Percentiles rank a stretch among this genome's conserved stretches.
These are phyloP conservation scores for Diadophis punctatus DNA, from an alignment of 2,113 vertebrate species.

Conservation along the genomic window DNA sequence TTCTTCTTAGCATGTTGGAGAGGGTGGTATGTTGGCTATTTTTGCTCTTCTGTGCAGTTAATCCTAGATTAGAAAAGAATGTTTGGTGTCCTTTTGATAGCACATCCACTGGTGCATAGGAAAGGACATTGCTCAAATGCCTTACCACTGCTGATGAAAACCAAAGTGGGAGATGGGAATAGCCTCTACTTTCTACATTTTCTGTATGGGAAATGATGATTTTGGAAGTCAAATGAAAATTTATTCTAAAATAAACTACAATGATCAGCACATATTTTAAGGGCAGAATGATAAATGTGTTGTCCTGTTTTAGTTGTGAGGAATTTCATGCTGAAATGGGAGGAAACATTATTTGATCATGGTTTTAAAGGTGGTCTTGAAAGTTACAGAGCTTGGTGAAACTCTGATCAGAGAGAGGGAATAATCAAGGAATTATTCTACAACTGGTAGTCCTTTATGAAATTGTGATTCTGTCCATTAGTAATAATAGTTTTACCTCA, in stretches of 20 bases:
- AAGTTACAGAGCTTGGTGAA: constrained; percentile 45
- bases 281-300: constrained; percentile 64
- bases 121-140: background rate
- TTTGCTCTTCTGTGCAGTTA: background rate
- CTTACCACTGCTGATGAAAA: background rate
- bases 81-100: background rate
- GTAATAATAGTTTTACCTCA: background rate
- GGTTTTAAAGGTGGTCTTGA: constrained; percentile 64
- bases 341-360: constrained; percentile 57
- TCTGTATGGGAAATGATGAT: constrained; percentile 41
- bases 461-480: constrained; percentile 37
- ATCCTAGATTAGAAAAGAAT: background rate
- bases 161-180: constrained; percentile 19
- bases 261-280: constrained; percentile 52
- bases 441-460: constrained; percentile 35
- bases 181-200: constrained; percentile 34
- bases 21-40: background rate
- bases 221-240: constrained; percentile 57
- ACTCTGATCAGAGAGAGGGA: constrained; percentile 53
- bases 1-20: background rate
- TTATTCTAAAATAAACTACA: constrained; percentile 68
- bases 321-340: constrained; percentile 40
- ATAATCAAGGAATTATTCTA: constrained; percentile 46
- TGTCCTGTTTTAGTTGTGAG: constrained; percentile 62
- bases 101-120: background rate